These are phyloP conservation scores for Anolis apletophallus DNA, from an alignment of 2,797 vertebrate genomes.

Conservation along the genomic window DNA sequence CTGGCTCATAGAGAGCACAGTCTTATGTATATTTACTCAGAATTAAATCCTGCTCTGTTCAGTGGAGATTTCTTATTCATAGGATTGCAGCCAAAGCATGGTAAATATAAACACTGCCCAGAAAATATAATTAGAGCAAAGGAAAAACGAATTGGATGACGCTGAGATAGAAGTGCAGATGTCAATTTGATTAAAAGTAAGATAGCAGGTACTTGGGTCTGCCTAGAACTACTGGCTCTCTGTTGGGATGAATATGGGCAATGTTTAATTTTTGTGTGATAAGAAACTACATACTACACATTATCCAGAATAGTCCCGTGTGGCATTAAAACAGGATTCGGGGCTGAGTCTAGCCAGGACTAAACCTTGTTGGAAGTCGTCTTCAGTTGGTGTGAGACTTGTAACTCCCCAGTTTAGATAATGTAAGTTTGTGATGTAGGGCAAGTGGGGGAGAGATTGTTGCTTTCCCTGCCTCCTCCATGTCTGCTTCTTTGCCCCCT, in stretches of 20 bases:
- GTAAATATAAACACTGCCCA: neutral
- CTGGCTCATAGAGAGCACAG: neutral
- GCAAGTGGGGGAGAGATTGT: neutral
- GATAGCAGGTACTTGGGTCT: neutral
- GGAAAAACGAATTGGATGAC: neutral
- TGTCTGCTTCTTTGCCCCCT: slow-evolving; percentile 14
- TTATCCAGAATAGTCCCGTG: neutral
- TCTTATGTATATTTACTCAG: slow-evolving; percentile 2
- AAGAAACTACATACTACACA: neutral
- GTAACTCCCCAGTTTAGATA: neutral
- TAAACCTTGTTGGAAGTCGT: neutral
- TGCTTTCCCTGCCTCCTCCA: neutral
- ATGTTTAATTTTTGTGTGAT: neutral
- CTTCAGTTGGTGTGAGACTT: neutral
- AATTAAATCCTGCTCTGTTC: slow-evolving; percentile 9
- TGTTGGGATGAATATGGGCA: neutral
- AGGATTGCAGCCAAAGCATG: neutral
- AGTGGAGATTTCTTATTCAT: neutral
- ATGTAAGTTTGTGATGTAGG: neutral
- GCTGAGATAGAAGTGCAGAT: neutral
- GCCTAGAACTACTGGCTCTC: neutral
- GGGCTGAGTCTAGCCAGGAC: neutral
- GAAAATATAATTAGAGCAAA: neutral
- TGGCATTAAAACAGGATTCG: neutral
- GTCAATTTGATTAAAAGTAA: neutral